Conservation (phyloP, 2,113 vertebrate genomes). For the Sporophila hypoxantha region DNA sequence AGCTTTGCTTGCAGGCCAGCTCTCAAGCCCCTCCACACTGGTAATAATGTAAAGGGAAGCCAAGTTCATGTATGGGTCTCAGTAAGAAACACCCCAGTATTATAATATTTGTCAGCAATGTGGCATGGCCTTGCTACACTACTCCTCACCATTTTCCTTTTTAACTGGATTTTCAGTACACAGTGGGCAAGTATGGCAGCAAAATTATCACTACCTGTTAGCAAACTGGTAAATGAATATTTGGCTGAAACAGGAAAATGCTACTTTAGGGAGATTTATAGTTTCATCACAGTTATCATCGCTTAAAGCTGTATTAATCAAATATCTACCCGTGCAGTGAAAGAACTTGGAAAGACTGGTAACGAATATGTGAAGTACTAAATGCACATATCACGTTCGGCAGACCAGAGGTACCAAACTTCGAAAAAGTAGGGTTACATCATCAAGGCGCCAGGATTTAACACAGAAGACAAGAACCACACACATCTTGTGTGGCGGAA, state of each 20-base stretch:
- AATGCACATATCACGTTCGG: no score
- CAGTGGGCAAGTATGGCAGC: background rate
- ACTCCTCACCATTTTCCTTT: background rate
- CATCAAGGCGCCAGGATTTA: background rate
- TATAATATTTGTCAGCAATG: background rate
- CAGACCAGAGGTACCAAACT: background rate
- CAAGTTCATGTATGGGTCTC: background rate
- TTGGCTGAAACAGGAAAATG: background rate
- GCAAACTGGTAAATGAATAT: background rate
- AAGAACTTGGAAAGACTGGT: background rate
- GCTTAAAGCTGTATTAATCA: background rate
- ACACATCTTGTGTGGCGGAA: rapidly evolving
- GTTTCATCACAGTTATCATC: background rate
- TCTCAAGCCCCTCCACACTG: background rate
- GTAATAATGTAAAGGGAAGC: background rate
- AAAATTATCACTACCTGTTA: background rate
- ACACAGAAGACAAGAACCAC: background rate
- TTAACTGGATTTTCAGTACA: background rate
- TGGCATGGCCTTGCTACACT: background rate
- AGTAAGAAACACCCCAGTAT: background rate
- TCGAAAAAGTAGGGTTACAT: rapidly evolving
- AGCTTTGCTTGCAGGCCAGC: no score
- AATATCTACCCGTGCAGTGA: background rate
- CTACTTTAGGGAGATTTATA: background rate
- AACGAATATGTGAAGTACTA: background rate